Evolutionary conservation across 2,888 invertebrate species (phyloP).

Genomic region (Rhopalosiphum nymphaeae): DNA sequence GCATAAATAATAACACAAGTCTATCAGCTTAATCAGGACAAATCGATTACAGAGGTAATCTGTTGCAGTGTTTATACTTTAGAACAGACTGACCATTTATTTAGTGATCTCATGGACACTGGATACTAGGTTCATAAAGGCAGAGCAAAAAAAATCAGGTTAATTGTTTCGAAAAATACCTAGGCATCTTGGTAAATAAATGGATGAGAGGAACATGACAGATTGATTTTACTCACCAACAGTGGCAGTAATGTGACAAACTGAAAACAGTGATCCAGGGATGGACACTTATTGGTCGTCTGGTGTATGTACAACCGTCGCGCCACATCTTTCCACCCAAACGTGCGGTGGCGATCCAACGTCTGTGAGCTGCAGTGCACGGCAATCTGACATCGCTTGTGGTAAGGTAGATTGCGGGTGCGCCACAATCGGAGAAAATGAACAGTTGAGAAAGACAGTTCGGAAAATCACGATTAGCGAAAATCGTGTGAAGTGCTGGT

Average conservation of each 20-base stretch:
- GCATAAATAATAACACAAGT: neutral
- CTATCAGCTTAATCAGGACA: neutral
- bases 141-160: neutral
- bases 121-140: neutral
- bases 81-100: neutral
- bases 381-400: neutral
- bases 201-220: neutral
- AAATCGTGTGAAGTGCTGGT: neutral
- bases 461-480: neutral
- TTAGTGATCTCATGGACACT: neutral
- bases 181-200: neutral
- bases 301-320: neutral
- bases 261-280: neutral
- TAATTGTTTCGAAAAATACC: neutral
- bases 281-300: neutral
- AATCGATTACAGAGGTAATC: neutral
- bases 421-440: neutral
- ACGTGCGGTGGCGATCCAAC: neutral
- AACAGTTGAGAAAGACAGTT: neutral
- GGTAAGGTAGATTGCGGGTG: neutral
- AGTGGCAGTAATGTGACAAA: neutral
- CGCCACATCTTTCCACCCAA: slow-evolving; percentile 40
- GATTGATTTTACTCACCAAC: slow-evolving; percentile 47
- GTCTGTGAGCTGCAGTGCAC: neutral
- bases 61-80: neutral